These are phyloP conservation scores for Zingel zingel DNA, from an alignment of 2,113 vertebrate species.

Conservation along the genomic window DNA sequence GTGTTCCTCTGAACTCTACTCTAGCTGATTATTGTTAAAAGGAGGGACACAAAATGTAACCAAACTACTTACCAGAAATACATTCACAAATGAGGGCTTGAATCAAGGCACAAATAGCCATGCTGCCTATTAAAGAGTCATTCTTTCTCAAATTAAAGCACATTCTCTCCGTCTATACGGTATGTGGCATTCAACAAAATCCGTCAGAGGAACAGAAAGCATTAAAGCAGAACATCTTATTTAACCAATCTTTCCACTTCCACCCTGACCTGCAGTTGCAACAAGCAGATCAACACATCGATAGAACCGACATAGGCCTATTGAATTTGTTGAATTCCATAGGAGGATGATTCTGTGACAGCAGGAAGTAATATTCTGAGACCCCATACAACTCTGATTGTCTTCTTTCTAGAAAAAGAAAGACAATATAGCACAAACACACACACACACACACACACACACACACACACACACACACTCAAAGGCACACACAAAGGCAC, in stretches of 20 bases:
- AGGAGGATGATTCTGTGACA: constrained; percentile 5
- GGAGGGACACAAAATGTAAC: constrained; percentile 3
- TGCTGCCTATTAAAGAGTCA: constrained; percentile 23
- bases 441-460: too few relatives aligned
- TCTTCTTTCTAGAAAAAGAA: too few relatives aligned
- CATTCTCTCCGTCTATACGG: not conserved
- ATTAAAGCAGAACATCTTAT: constrained; percentile 36
- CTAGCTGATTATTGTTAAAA: constrained; percentile 1
- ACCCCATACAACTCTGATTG: not conserved
- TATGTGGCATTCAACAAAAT: constrained; percentile 13
- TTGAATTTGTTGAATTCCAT: constrained; percentile 51
- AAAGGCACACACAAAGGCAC: constrained; percentile 7
- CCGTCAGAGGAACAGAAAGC: constrained; percentile 19
- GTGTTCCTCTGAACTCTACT: not conserved
- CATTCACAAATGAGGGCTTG: constrained; percentile 3
- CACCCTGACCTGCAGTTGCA: constrained; percentile 21
- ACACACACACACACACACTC: too few relatives aligned
- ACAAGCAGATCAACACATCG: constrained; percentile 22
- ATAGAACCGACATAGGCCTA: not conserved
- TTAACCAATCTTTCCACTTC: constrained; percentile 28
- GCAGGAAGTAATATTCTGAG: not conserved
- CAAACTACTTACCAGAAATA: constrained; percentile 31
- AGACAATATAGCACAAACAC: not conserved
- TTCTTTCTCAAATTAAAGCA: constrained; percentile 46
- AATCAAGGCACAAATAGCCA: constrained; percentile 3